A percentile compares a stretch with the other conserved stretches of the same genome.
These are phyloP conservation scores for Phenganax marumi DNA, from an alignment of 92 coral and sea anemone genomes.

Conservation along the genomic window DNA sequence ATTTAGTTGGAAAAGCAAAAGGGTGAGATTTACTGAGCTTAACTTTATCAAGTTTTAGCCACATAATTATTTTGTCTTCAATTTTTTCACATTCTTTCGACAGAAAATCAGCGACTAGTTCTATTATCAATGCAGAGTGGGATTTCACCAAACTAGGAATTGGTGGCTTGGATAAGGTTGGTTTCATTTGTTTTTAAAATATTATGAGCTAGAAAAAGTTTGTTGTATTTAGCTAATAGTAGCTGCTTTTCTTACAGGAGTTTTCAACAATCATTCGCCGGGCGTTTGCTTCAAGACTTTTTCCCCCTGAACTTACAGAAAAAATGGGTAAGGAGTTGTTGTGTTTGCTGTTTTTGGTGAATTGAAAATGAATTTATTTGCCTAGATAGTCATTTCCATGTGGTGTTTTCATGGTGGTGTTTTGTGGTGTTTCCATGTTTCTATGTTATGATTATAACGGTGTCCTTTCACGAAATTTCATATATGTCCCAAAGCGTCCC, in stretches of 20 bases:
- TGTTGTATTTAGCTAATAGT: neutral
- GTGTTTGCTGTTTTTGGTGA: neutral
- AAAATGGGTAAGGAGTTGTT: slow-evolving; percentile 75
- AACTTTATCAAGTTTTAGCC: neutral
- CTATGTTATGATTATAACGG: no score
- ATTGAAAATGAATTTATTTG: slow-evolving; percentile 3
- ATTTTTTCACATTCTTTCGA: neutral
- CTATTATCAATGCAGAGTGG: slow-evolving; percentile 97
- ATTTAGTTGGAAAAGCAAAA: slow-evolving; percentile 40
- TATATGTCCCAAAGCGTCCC: no score
- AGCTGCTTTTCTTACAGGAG: slow-evolving; percentile 54
- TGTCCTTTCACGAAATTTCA: no score
- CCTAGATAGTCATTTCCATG: neutral
- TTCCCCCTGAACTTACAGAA: slow-evolving; percentile 86
- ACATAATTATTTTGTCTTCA: neutral
- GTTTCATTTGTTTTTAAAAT: neutral
- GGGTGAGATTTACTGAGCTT: slow-evolving; percentile 26
- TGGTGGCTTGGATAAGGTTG: slow-evolving; percentile 95
- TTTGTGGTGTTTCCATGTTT: neutral
- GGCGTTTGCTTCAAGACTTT: slow-evolving; percentile 93
- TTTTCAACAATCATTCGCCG: slow-evolving; percentile 93
- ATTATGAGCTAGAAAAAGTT: neutral
- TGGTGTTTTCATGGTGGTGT: no score
- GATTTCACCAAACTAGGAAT: slow-evolving; percentile 97
- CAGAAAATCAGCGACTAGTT: slow-evolving; percentile 93